Evolutionary conservation across 2,797 vertebrate genomes (phyloP), one percentile per base, ranked within the genome.

Genomic region (Hypotaenidia philippensis): DNA sequence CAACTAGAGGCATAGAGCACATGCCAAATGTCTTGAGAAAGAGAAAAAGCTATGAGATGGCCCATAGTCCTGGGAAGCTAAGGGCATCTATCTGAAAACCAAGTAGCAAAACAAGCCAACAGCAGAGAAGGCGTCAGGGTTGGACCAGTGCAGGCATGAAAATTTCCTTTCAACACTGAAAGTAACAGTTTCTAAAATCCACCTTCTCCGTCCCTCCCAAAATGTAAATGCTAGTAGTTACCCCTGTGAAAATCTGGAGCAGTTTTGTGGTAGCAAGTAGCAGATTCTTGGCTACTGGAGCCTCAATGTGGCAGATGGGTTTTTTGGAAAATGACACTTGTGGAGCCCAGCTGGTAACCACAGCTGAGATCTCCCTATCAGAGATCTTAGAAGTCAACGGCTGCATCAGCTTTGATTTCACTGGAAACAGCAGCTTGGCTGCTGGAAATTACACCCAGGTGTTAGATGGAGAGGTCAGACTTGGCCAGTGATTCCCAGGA

Each of bases 201-300:
- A 94, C 85, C 77, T 94, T 96, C 91, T 91, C 85, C 50, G 70
- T 95, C 95, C 95, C 92, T 96, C 95, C 92, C 87, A 86, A 96
- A 95, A 96, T 96, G 89, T 94, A 93, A 96, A 95, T 93, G 77
- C 83, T 94, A 12, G 70, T 95, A 89, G 94, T 83, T 91, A 96
- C 90, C 93, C 70, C 91, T n/a, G 27, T 49, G 93, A 94, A 95
- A 96, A 96, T 91, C 85, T 91, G 94, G 86, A 96, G 93, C 90
- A 76, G 94, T 94, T 96, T 63, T 84, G 86, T 94, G 88, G 94
- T 91, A 82, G 95, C 74, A 94, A 91, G 95, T 94, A 96, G 96
- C 96, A 96, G 96, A 96, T 96, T 95, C 96, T 97, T 96, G 96
- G 94, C 96, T 95, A 84, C 83, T 68, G 94, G 90, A 96, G 36